Evolutionary conservation across 2,888 invertebrate species (phyloP).

Genomic region (Sarcophaga rosellei): DNA sequence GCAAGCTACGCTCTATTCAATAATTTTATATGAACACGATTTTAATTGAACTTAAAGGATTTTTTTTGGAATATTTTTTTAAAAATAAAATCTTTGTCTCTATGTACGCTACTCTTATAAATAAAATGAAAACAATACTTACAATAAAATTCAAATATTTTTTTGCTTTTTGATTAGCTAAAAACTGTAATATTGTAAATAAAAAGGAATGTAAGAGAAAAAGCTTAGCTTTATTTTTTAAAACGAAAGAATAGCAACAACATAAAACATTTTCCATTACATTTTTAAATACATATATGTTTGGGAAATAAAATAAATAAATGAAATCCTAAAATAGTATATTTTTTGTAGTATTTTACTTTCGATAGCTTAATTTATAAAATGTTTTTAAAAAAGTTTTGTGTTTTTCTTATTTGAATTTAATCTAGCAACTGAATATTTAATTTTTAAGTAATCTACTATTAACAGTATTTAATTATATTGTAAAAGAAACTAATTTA

Average conservation of each 20-base stretch:
- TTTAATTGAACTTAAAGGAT: constrained; percentile 4
- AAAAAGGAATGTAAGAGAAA: neutral
- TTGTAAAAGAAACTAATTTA: neutral
- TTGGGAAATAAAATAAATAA: constrained; percentile 9
- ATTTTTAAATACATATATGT: constrained; percentile 3
- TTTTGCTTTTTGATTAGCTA: constrained; percentile 50
- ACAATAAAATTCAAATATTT: constrained; percentile 16
- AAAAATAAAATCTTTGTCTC: no score
- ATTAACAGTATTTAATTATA: constrained; percentile 55
- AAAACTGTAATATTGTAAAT: constrained; percentile 33
- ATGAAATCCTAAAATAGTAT: neutral
- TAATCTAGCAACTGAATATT: constrained; percentile 31
- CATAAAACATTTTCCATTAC: neutral
- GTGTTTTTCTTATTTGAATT: neutral
- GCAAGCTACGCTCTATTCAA: no score
- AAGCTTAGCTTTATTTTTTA: constrained; percentile 28
- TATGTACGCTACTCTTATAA: neutral
- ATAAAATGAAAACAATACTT: constrained; percentile 29
- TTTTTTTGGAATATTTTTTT: no score
- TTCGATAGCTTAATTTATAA: constrained; percentile 10
- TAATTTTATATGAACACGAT: no score
- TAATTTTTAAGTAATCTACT: constrained; percentile 46
- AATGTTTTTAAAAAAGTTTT: neutral
- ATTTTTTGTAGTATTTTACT: neutral
- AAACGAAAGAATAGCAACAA: neutral